These are phyloP conservation scores for Rhineura floridana DNA, from an alignment of 2,113 vertebrate genomes.

Conservation along the genomic window DNA sequence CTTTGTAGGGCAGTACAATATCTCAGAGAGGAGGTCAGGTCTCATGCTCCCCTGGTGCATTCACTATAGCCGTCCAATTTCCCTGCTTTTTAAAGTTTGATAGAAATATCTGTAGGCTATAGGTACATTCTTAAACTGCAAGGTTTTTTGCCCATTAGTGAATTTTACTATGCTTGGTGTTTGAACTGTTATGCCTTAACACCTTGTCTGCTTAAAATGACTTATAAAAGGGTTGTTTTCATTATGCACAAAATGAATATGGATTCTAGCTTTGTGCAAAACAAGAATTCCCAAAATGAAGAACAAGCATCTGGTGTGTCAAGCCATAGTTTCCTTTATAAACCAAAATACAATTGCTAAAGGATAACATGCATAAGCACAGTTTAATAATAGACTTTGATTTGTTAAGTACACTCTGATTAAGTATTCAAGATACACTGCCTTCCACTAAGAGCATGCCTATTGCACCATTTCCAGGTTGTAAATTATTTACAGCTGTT, in stretches of 20 bases:
- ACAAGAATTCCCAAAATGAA: background rate
- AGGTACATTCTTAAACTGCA: too few relatives aligned
- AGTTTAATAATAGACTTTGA: constrained; percentile 43
- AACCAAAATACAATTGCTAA: constrained; percentile 34
- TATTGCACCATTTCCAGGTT: constrained; percentile 51
- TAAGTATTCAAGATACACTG: constrained; percentile 48
- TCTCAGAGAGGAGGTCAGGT: too few relatives aligned
- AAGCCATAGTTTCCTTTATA: constrained; percentile 5
- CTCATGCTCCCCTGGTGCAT: too few relatives aligned
- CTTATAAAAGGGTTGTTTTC: constrained; percentile 17
- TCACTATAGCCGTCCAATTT: too few relatives aligned
- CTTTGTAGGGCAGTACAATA: too few relatives aligned
- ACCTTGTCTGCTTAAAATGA: background rate
- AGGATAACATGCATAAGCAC: constrained; percentile 10
- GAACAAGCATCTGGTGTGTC: background rate
- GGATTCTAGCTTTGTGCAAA: constrained; percentile 21
- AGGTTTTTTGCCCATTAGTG: background rate
- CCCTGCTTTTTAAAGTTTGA: too few relatives aligned
- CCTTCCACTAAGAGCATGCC: constrained; percentile 48
- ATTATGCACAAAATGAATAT: constrained; percentile 11
- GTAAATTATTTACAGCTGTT: constrained; percentile 64
- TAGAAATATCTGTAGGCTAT: too few relatives aligned
- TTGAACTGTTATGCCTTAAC: background rate
- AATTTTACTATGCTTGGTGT: background rate
- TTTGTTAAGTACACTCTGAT: constrained; percentile 52